Base-by-base conservation (phyloP, 2,113 vertebrate species). In the Dasyprocta punctata region DNA sequence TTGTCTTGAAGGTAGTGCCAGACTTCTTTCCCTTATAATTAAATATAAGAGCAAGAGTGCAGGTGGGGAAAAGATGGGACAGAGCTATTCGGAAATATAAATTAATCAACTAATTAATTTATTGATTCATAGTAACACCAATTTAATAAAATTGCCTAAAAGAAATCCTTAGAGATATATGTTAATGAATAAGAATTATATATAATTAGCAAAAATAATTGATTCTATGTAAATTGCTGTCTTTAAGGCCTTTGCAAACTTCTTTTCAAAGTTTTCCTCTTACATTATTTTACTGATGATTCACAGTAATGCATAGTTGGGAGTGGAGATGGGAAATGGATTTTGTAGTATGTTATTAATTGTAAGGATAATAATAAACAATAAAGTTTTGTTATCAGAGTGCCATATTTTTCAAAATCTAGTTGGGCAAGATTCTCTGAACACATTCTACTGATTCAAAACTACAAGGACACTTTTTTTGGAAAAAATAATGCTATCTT, bases 71-170 rank as follows among this genome's bases (percentile, higher is more conserved):
- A 13, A 44, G 69, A 89, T 36, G 77, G 49, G 58, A 78, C 81
- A 54, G 47, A 96, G 96, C 96, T 73, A 86, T 44, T 91, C 47
- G 80, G 17, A 83, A 92, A 93, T 82, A n/a, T 61, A 94, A 97
- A 93, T 83, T 84, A 92, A 94, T 60, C 81, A 16, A 67, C 22
- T 65, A 73, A 87, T 90, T 89, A 90, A 89, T 92, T 93, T 82
- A 90, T 90, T 93, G 92, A 93, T 78, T 96, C 65, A 93, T 14
- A 89, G 67, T 73, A 93, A 90, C 17, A 63, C 33, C 28, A 61
- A 69, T 19, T 87, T 93, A 94, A 97, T 95, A 95, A 97, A 92
- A 63, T 5, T 90, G 24, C 44, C 69, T 96, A 85, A 61, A 96
- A 86, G 44, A 94, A 94, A 83, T 81, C 84, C 36, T 95, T 92